Conservation (phyloP, 1,140 invertebrate genomes). For the Plutomurus gul region DNA sequence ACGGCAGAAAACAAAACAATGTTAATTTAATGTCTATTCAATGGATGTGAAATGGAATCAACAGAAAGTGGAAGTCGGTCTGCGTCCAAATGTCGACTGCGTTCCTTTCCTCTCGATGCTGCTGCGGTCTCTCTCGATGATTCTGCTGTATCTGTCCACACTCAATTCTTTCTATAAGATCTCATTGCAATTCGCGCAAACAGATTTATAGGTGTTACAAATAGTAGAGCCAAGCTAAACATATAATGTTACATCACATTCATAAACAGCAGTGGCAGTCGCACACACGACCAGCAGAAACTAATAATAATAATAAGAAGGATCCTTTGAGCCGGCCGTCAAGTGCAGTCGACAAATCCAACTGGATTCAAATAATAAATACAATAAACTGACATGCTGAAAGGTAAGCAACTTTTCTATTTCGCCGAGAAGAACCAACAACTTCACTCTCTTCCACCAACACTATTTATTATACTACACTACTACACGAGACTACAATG, state of each 20-base stretch:
- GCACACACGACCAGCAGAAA: neutral
- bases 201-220: too few relatives aligned
- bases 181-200: too few relatives aligned
- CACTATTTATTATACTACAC: neutral
- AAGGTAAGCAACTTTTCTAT: constrained; percentile 13
- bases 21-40: neutral
- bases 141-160: too few relatives aligned
- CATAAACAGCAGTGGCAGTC: neutral
- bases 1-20: neutral
- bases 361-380: constrained; percentile 18
- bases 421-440: too few relatives aligned
- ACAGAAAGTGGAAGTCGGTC: neutral
- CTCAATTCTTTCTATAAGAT: too few relatives aligned
- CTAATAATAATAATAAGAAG: neutral
- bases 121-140: neutral
- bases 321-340: neutral
- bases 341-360: neutral
- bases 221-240: too few relatives aligned
- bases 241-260: neutral
- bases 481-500: too few relatives aligned
- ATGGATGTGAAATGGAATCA: neutral
- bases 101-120: neutral
- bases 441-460: neutral
- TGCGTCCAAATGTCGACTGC: neutral
- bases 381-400: constrained; percentile 4